Percentiles rank a stretch among this genome's conserved stretches.
Evolutionary conservation across 2,888 invertebrate genomes (phyloP).

Genomic region (Leptinotarsa haldemani): DNA sequence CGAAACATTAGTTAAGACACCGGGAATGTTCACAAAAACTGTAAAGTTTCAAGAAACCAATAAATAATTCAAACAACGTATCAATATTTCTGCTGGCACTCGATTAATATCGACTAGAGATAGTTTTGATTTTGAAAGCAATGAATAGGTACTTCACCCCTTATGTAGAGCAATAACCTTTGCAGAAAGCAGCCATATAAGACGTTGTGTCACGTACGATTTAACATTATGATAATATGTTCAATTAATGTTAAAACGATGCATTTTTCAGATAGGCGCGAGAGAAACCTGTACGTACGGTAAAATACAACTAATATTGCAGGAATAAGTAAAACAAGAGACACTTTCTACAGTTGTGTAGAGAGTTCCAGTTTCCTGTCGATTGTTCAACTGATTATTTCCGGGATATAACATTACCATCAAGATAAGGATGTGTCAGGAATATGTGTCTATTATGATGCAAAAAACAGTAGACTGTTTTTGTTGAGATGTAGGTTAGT

Average conservation of each 20-base stretch:
- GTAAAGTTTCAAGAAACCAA: constrained; percentile 1
- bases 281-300: constrained; percentile 1
- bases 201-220: constrained; percentile 21
- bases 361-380: constrained; percentile 2
- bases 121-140: background rate
- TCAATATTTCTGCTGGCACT: constrained; percentile 16
- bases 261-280: constrained; percentile 10
- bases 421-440: background rate
- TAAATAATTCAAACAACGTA: constrained; percentile 10
- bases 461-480: constrained; percentile 1
- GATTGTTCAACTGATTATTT: constrained; percentile 14
- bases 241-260: constrained; percentile 16
- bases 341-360: constrained; percentile 1
- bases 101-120: constrained; percentile 6
- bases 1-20: constrained; percentile 6
- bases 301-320: constrained; percentile 4
- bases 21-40: constrained; percentile 10
- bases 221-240: constrained; percentile 22
- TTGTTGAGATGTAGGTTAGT: background rate
- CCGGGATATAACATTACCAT: constrained; percentile 2
- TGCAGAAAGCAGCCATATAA: constrained; percentile 18
- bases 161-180: constrained; percentile 25
- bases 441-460: background rate
- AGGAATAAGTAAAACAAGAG: constrained; percentile 6
- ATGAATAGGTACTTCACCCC: constrained; percentile 15